phyloP scores from a whole-genome alignment of 1,140 invertebrate genomes.

The Rhagoletis pomonella region DNA sequence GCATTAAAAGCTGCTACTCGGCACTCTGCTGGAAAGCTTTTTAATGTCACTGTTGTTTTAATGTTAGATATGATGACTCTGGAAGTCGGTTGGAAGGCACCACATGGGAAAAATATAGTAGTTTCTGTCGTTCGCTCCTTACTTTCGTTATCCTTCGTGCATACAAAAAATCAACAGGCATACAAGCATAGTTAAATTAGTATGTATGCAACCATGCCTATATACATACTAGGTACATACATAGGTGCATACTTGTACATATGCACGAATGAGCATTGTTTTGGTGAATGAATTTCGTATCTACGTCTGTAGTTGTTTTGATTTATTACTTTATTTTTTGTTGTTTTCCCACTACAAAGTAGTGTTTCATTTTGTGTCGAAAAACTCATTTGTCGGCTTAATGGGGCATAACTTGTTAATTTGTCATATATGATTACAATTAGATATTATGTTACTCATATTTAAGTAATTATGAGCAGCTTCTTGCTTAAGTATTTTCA shows the following conservation, averaged over 20 bases:
- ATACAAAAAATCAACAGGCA: constrained; percentile 1
- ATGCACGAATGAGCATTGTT: background rate
- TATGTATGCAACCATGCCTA: too few species aligned
- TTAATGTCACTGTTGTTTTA: constrained; percentile 32
- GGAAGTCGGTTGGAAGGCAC: constrained; percentile 5
- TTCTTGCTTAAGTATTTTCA: too few species aligned
- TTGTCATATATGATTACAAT: background rate
- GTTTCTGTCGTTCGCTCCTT: background rate
- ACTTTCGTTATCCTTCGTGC: background rate
- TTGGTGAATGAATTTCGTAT: constrained; percentile 39
- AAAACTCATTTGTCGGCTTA: constrained; percentile 25
- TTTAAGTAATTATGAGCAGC: too few species aligned
- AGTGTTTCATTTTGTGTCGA: background rate
- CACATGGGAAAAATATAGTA: background rate
- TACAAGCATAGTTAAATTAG: too few species aligned
- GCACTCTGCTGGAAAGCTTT: background rate
- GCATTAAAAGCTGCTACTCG: constrained; percentile 3
- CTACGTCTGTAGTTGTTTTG: background rate
- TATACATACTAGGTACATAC: too few species aligned
- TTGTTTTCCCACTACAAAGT: background rate
- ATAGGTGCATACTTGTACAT: background rate
- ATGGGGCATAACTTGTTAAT: constrained; percentile 23
- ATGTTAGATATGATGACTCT: background rate
- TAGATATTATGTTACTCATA: too few species aligned
- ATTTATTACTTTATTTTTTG: constrained; percentile 30